Conservation (phyloP, 2,113 vertebrate species). For the Capreolus pygargus region DNA sequence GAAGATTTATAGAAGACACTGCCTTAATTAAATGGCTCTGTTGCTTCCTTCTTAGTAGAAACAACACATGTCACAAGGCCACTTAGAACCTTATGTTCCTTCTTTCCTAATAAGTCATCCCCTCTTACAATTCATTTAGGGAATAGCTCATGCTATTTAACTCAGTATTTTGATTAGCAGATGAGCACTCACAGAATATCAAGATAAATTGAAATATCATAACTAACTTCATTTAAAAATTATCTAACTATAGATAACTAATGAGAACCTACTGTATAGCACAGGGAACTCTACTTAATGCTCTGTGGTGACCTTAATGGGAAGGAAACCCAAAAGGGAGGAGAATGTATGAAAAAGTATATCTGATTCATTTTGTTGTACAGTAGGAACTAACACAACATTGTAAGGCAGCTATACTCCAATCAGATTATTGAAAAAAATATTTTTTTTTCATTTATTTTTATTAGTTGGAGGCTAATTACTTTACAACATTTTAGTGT, state of each 20-base stretch:
- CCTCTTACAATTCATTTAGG: not conserved
- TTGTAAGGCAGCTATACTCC: not conserved
- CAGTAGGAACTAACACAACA: not conserved
- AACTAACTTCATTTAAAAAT: not conserved
- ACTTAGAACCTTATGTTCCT: not conserved
- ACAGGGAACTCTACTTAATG: not conserved
- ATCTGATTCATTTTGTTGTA: not conserved
- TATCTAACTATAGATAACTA: not conserved
- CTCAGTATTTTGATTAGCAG: not conserved
- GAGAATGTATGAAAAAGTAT: not conserved
- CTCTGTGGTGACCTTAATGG: not conserved
- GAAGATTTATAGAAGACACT: not conserved
- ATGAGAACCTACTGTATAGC: not conserved
- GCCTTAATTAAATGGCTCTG: conserved; percentile 20
- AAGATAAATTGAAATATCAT: not conserved
- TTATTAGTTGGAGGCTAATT: too few species aligned
- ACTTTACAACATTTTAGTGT: too few species aligned
- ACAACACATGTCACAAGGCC: not conserved
- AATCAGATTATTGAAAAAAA: not conserved
- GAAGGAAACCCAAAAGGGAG: not conserved
- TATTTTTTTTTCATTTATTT: too few species aligned
- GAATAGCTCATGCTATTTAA: not conserved
- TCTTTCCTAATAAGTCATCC: not conserved
- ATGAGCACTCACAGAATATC: not conserved
- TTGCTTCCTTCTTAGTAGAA: not conserved